Conservation (phyloP, 2,113 vertebrate species). For the Noturus placidus region DNA sequence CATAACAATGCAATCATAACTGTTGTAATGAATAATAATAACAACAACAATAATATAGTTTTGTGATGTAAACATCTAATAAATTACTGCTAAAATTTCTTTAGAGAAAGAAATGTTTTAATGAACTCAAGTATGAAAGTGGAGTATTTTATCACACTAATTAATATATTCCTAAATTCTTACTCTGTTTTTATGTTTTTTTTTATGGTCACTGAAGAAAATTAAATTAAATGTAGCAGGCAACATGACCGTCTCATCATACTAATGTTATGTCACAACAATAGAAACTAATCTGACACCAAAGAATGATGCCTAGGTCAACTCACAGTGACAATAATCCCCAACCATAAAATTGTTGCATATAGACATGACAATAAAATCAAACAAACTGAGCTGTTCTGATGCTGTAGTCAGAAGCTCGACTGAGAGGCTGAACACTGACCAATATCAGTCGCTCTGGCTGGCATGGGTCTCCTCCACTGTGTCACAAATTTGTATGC, state of each 20-base stretch:
- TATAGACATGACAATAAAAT: not conserved
- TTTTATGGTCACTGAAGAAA: not conserved
- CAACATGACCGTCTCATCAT: not conserved
- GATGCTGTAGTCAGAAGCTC: not conserved
- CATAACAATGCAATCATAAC: not conserved
- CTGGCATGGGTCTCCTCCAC: slow-evolving; percentile 95
- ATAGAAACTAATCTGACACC: not conserved
- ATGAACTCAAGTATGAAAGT: not conserved
- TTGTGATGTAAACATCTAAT: not conserved
- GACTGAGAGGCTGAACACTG: slow-evolving; percentile 47
- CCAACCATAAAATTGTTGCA: not conserved
- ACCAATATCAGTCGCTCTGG: slow-evolving; percentile 97
- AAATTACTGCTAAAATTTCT: not conserved
- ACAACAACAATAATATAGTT: no score
- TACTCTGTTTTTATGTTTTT: not conserved
- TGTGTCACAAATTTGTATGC: slow-evolving; percentile 98
- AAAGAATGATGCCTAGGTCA: not conserved
- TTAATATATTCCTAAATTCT: not conserved
- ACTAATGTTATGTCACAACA: not conserved
- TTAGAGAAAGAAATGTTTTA: not conserved
- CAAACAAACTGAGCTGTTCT: not conserved
- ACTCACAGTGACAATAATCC: not conserved
- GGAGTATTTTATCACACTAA: not conserved
- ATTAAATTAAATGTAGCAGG: not conserved
- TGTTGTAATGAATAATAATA: not conserved